These are phyloP conservation scores for Furcula furcula DNA, from an alignment of 2,888 invertebrate species.

Conservation along the genomic window DNA sequence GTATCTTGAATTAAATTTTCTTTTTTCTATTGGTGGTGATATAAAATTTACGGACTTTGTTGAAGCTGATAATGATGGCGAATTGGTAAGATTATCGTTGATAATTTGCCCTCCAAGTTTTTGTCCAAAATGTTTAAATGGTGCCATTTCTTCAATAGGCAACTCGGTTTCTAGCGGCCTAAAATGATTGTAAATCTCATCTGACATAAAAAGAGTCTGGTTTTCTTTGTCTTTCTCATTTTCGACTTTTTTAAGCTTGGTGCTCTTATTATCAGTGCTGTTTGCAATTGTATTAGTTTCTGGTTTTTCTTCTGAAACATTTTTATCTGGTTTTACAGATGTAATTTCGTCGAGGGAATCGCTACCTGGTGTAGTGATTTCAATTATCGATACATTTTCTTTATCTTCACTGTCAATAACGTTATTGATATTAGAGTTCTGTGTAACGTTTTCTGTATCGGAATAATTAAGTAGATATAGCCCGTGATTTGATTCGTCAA, in stretches of 20 bases:
- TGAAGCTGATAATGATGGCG: constrained; percentile 71
- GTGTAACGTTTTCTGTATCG: constrained; percentile 67
- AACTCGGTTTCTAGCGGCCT: constrained; percentile 83
- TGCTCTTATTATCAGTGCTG: constrained; percentile 55
- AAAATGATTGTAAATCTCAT: constrained; percentile 84
- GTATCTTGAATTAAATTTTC: constrained; percentile 71
- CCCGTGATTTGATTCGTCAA: constrained; percentile 78
- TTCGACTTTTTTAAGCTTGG: constrained; percentile 54
- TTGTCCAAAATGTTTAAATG: constrained; percentile 87
- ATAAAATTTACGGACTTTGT: constrained; percentile 75
- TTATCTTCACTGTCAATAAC: constrained; percentile 37
- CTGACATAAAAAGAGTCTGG: constrained; percentile 81
- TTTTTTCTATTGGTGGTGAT: constrained; percentile 61
- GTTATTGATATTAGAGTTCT: constrained; percentile 43
- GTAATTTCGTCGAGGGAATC: constrained; percentile 36
- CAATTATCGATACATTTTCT: constrained; percentile 38
- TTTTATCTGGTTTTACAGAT: constrained; percentile 32
- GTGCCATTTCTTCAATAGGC: constrained; percentile 85
- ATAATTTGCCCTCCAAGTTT: constrained; percentile 73
- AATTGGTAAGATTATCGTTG: constrained; percentile 69
- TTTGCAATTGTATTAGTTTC: constrained; percentile 59
- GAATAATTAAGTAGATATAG: constrained; percentile 76
- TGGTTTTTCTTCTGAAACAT: constrained; percentile 47
- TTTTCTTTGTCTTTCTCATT: constrained; percentile 69
- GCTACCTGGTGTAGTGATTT: constrained; percentile 31